Conservation (phyloP, 1,140 invertebrate genomes). For the Drosophila ambigua region DNA sequence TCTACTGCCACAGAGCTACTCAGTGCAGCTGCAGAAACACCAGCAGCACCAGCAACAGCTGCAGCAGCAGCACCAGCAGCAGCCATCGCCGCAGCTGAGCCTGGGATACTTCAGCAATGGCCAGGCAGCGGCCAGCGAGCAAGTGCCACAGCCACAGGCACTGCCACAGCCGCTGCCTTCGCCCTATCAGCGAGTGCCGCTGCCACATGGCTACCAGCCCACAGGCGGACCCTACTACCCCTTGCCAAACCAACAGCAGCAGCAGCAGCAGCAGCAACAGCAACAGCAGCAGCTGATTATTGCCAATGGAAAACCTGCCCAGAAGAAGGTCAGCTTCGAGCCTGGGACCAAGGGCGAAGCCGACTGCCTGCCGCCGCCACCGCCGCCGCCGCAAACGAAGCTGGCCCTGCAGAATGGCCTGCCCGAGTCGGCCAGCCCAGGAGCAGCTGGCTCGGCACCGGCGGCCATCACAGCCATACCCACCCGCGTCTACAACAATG, state of each 20-base stretch:
- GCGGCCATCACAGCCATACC: constrained; percentile 79
- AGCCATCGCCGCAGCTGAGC: constrained; percentile 84
- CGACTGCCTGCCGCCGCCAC: constrained; percentile 84
- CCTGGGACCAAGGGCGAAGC: constrained; percentile 87
- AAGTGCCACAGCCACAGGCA: constrained; percentile 17
- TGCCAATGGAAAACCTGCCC: constrained; percentile 83
- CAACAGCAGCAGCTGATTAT: constrained; percentile 41
- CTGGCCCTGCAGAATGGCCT: constrained; percentile 59
- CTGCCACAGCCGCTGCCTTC: constrained; percentile 49
- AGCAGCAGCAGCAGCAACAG: constrained; percentile 33
- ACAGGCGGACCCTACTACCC: constrained; percentile 68
- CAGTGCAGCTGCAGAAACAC: constrained; percentile 68
- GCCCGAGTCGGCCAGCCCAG: constrained; percentile 27
- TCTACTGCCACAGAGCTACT: constrained; percentile 59
- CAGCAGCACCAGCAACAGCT: constrained; percentile 74
- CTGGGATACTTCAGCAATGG: constrained; percentile 72
- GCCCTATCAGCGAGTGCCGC: constrained; percentile 85
- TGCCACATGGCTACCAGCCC: constrained; percentile 84
- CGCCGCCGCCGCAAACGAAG: constrained; percentile 53
- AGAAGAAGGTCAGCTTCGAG: constrained; percentile 89
- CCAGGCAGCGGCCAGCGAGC: constrained; percentile 52
- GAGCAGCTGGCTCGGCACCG: neutral
- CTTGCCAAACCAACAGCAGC: constrained; percentile 24
- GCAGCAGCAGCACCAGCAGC: constrained; percentile 59
- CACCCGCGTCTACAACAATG: constrained; percentile 77